Evolutionary conservation across 2,888 invertebrate genomes (phyloP), one percentile per base, ranked within the genome.

Genomic region (Atethmia centrago): DNA sequence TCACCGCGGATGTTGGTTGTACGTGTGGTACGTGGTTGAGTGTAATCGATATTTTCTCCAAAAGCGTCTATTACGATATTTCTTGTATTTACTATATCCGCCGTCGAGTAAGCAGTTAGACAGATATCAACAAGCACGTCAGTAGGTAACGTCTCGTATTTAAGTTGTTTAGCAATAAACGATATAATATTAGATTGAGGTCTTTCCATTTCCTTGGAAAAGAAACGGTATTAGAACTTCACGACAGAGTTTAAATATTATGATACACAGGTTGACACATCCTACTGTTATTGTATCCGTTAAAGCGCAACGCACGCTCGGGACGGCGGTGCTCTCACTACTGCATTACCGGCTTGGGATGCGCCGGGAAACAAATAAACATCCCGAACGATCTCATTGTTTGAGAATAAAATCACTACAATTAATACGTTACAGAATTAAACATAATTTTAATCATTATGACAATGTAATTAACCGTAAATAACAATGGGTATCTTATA

Each of bases 271-370:
- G 10, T 63, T 5, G n/a, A 31, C 55, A 28, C 62, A 42, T 36
- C 16, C 21, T 5, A 51, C 9, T 61, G 12, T 9, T 45, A 31
- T 4, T 25, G 7, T 19, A 31, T 3, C 3, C 21, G 25, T 0
- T 14, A 28, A 58, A 78, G 1, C 55, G 51, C 83, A 79, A 42
- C 84, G 84, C 16, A 73, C 51, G 59, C 56, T 56, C 64, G 3
- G 25, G 0, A 0, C 67, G 64, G 49, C 59, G 59, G 28, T 45
- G 12, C 2, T n/a, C 0, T 25, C 16, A 10, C 55, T 59, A 79
- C 84, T 80, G 80, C 67, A 83, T 31, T 56, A 53, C 47, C 21
- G 40, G 62, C 42, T 14, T n/a, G 45, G 64, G 64, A 83, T 79
- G 73, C 79, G 66, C 40, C 63, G 63, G 59, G 31, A 53, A 72